Percentiles rank a stretch among this genome's conserved stretches.
Conservation (phyloP, 64 coral and sea anemone genomes). For the Acropora tenuis region DNA sequence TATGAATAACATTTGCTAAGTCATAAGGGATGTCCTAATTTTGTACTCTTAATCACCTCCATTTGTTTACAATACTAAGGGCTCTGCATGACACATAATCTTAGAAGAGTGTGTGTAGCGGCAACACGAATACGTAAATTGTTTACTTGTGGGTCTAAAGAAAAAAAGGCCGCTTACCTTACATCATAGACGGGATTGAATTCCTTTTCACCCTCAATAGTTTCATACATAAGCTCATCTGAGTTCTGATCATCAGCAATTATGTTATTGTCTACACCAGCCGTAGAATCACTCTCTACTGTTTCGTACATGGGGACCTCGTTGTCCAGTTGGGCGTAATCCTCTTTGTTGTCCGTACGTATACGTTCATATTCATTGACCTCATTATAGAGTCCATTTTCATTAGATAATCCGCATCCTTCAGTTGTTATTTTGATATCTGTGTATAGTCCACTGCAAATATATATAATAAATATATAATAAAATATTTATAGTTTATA, state of each 20-base stretch:
- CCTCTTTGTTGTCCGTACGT: not conserved
- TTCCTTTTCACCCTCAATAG: not conserved
- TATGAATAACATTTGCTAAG: no score
- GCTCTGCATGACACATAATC: no score
- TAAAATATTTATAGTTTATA: no score
- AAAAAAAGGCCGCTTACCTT: not conserved
- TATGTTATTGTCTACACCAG: not conserved
- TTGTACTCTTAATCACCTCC: no score
- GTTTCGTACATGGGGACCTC: not conserved
- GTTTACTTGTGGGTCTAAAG: no score
- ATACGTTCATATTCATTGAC: not conserved
- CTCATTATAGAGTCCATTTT: not conserved
- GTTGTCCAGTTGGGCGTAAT: not conserved
- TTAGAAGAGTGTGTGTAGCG: no score
- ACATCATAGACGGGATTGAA: not conserved
- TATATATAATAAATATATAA: not conserved
- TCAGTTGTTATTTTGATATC: not conserved
- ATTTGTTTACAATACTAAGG: no score
- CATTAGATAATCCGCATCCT: not conserved
- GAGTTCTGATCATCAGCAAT: not conserved
- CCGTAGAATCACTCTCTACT: not conserved
- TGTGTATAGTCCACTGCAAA: not conserved
- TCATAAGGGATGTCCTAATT: no score
- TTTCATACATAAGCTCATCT: not conserved
- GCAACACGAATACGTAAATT: no score